Percentiles rank a stretch among this genome's conserved stretches.
Conservation (phyloP, 2,888 invertebrate genomes). For the Tubulanus polymorphus region DNA sequence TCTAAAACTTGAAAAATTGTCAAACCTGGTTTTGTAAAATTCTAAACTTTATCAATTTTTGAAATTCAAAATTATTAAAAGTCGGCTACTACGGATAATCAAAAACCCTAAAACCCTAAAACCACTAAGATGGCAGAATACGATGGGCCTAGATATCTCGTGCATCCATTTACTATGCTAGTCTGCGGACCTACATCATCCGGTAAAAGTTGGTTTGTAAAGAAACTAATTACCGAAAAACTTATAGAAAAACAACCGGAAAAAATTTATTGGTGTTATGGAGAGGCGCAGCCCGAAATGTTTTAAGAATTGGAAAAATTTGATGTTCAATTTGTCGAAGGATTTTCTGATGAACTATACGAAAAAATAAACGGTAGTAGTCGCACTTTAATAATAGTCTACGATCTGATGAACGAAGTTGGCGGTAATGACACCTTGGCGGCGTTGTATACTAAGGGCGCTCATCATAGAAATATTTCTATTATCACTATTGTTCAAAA, state of each 20-base stretch:
- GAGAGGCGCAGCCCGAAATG: neutral
- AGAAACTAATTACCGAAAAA: constrained; percentile 1
- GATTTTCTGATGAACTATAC: neutral
- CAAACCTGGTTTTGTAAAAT: too few species aligned
- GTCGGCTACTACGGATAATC: too few species aligned
- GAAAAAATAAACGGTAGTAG: neutral
- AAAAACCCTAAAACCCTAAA: too few species aligned
- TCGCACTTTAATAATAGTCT: constrained; percentile 4
- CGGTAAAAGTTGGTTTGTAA: constrained; percentile 14
- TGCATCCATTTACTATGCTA: too few species aligned
- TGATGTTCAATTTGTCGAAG: neutral
- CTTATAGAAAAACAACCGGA: neutral
- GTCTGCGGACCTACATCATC: constrained; percentile 10
- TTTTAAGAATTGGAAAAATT: neutral
- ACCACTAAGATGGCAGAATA: too few species aligned
- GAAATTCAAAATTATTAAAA: too few species aligned
- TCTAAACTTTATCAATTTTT: too few species aligned
- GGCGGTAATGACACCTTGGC: constrained; percentile 2
- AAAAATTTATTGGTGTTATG: neutral
- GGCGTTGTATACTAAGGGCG: constrained; percentile 12
- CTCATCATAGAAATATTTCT: constrained; percentile 12
- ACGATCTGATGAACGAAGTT: constrained; percentile 15
- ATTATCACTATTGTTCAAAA: constrained; percentile 17
- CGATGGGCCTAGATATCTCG: too few species aligned
- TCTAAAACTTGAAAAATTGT: too few species aligned